phyloP scores from a whole-genome alignment of 2,888 invertebrate species.

The Polyommatus iphigenia region DNA sequence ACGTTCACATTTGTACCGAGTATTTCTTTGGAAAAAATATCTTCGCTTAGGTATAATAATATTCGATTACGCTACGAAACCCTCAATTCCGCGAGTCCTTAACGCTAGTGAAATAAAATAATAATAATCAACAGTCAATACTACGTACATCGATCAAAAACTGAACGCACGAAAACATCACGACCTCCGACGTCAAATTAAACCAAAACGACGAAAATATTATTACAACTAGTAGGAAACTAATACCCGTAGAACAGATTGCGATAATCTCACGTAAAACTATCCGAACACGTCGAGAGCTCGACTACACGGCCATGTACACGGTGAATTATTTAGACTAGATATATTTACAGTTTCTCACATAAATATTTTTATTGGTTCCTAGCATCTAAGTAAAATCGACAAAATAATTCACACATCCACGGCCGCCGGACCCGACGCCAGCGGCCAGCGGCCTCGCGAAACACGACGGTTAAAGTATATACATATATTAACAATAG shows the following conservation, averaged over 20 bases:
- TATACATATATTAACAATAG: constrained; percentile 52
- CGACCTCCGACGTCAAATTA: constrained; percentile 54
- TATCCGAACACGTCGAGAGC: constrained; percentile 38
- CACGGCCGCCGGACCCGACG: constrained; percentile 36
- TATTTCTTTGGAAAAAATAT: constrained; percentile 78
- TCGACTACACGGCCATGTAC: constrained; percentile 33
- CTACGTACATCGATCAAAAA: constrained; percentile 57
- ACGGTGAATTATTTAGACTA: constrained; percentile 40
- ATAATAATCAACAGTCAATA: constrained; percentile 77
- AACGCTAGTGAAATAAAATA: constrained; percentile 70
- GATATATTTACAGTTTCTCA: constrained; percentile 53
- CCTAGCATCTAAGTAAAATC: constrained; percentile 42
- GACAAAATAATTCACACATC: constrained; percentile 39
- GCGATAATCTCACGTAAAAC: constrained; percentile 53
- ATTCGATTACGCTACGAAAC: constrained; percentile 52
- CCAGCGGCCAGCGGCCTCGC: not conserved
- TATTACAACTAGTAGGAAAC: constrained; percentile 78
- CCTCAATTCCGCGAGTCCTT: constrained; percentile 62
- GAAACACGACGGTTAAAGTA: constrained; percentile 19
- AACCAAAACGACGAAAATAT: constrained; percentile 68
- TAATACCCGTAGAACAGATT: constrained; percentile 81
- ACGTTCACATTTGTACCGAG: constrained; percentile 77
- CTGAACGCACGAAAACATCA: constrained; percentile 67
- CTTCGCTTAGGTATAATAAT: constrained; percentile 46
- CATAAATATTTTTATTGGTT: constrained; percentile 57